These are phyloP conservation scores for Pluvianellus socialis DNA, from an alignment of 2,113 vertebrate species.

Conservation along the genomic window DNA sequence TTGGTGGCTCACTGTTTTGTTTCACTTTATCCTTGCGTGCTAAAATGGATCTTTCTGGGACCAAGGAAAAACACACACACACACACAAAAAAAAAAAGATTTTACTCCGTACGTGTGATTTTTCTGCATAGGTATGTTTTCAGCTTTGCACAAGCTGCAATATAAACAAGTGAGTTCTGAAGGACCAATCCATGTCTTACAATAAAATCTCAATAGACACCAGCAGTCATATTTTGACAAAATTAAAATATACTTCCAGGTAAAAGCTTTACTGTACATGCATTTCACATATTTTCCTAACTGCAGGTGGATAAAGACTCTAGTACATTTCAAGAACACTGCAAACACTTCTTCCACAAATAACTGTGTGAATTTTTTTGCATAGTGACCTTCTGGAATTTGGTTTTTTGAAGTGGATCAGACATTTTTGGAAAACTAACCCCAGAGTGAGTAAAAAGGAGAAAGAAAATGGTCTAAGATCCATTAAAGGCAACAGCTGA, in stretches of 20 bases:
- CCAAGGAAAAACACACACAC: background rate
- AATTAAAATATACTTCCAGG: background rate
- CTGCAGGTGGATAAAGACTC: background rate
- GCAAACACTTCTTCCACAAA: background rate
- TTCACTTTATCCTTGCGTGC: background rate
- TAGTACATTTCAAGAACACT: background rate
- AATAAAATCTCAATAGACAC: background rate
- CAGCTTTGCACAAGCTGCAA: background rate
- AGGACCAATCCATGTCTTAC: background rate
- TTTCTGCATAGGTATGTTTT: background rate
- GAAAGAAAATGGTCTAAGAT: background rate
- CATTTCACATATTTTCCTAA: background rate
- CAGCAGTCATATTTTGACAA: background rate
- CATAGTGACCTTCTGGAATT: background rate
- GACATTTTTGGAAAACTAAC: background rate
- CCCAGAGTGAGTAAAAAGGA: background rate
- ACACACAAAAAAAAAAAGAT: background rate
- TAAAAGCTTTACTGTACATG: background rate
- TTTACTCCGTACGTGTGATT: background rate
- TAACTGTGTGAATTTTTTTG: background rate
- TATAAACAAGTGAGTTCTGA: background rate
- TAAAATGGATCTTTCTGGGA: slow-evolving; percentile 45
- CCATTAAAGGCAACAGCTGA: background rate
- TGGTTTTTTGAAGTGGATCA: background rate
- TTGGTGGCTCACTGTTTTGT: background rate